A percentile compares a stretch with the other conserved stretches of the same genome.
Conservation (phyloP, 2,797 vertebrate genomes). For the Pyrocephalus nanus region DNA sequence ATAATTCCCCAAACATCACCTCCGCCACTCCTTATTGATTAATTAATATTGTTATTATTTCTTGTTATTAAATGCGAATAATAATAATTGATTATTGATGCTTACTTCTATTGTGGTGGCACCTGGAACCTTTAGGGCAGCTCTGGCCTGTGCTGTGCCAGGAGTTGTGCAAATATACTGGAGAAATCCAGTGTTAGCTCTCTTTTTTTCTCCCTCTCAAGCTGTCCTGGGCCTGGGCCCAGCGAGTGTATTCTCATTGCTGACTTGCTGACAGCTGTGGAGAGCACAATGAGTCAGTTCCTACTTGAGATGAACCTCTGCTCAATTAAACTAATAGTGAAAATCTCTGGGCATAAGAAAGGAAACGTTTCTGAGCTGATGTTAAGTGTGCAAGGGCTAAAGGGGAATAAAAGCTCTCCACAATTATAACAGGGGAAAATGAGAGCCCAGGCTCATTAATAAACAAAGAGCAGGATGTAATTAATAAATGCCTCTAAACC, state of each 20-base stretch:
- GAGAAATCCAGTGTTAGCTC: background rate
- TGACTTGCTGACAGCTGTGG: constrained; percentile 16
- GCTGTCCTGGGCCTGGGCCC: background rate
- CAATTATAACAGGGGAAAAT: background rate
- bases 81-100: background rate
- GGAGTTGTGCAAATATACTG: background rate
- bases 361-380: constrained; percentile 39
- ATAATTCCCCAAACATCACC: background rate
- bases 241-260: background rate
- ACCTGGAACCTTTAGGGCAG: background rate
- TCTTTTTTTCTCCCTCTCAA: background rate
- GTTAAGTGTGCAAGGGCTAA: background rate
- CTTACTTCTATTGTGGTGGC: background rate
- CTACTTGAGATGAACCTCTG: background rate
- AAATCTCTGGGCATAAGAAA: constrained; percentile 35
- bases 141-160: background rate
- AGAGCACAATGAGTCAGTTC: background rate
- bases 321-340: constrained; percentile 9
- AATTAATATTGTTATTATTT: background rate
- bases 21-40: background rate
- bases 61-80: background rate
- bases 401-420: constrained; percentile 2
- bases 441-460: constrained; percentile 22
- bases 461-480: constrained; percentile 54
- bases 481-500: constrained; percentile 45